Evolutionary conservation across 2,113 vertebrate genomes (phyloP), one percentile per base, ranked within the genome.

Genomic region (Callaeas wilsoni): DNA sequence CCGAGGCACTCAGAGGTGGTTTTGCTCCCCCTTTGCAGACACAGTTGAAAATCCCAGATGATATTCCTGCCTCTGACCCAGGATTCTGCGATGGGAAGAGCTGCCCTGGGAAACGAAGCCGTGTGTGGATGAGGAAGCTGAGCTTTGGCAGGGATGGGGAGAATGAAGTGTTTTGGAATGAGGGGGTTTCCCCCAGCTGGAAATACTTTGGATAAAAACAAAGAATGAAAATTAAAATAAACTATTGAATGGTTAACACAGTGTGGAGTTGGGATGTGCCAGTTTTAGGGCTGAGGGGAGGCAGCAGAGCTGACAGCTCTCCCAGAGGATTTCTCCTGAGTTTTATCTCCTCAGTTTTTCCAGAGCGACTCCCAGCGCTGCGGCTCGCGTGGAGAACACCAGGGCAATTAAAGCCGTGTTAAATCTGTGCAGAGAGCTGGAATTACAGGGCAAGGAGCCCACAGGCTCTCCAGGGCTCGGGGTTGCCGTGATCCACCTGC

Each of bases 401-500:
- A 1, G 41, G 26, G 8, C 26, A 41, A 33, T 13, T 27, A 46
- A 70, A 71, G 8, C 7, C 32, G 1, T 0, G 1, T 29, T 41
- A 10, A 57, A 23, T 21, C 74, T 17, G 3, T 7, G n/a, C 77
- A 47, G 64, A 47, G n/a, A 25, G 41, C n/a, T 84, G 47, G 41
- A 39, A 39, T 56, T 7, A 32, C 27, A 29, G 63, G 52, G 39
- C 25, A 6, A 49, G 46, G 50, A 74, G 60, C n/a, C 25, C 25
- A 7, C 8, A 4, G 69, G 37, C 13, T 41, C 42, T 6, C 30
- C 64, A 50, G 60, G 60, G 22, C 30, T 64, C 35, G 39, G 33
- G 20, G 9, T 32, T 60, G 37, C 37, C 0, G 0, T 2, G 19
- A 41, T 11, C 33, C 49, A 10, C 0, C 0, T 50, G 69, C 56